These are phyloP conservation scores for Pogonognathellus flavescens DNA, from an alignment of 1,140 invertebrate species.

Conservation along the genomic window DNA sequence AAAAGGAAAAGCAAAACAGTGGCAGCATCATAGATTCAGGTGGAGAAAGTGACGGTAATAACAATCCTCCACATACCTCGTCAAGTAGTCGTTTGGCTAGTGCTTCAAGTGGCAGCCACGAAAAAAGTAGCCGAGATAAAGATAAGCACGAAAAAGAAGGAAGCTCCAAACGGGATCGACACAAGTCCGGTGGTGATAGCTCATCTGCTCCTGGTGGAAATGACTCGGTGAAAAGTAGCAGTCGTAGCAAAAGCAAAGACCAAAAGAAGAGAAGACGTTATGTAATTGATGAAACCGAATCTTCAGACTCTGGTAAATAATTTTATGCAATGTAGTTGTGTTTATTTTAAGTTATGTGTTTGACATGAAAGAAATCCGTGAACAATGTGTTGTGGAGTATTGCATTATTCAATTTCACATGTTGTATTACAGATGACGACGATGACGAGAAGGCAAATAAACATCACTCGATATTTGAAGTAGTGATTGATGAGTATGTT, in stretches of 20 bases:
- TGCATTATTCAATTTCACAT: conserved; percentile 26
- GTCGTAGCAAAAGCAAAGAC: conserved; percentile 72
- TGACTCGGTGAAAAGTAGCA: conserved; percentile 68
- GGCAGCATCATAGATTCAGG: conserved; percentile 63
- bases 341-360: too few relatives aligned
- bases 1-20: conserved; percentile 69
- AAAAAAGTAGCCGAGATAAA: conserved; percentile 47
- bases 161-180: conserved; percentile 60
- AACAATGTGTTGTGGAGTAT: too few relatives aligned
- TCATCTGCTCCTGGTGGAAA: conserved; percentile 58
- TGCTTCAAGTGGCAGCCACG: conserved; percentile 30
- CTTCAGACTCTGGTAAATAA: conserved; percentile 54
- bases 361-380: too few relatives aligned
- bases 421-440: conserved; percentile 75
- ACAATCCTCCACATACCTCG: conserved; percentile 56
- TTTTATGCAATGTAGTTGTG: not conserved
- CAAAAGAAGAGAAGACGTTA: conserved; percentile 57
- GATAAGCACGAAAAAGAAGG: conserved; percentile 65
- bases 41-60: conserved; percentile 62
- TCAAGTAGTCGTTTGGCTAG: conserved; percentile 59
- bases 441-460: conserved; percentile 76
- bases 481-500: conserved; percentile 91
- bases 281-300: conserved; percentile 63
- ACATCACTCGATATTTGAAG: conserved; percentile 93
- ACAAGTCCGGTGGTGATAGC: conserved; percentile 59